Percentiles rank a stretch among this genome's conserved stretches.
Evolutionary conservation across 1,140 invertebrate species (phyloP).

Genomic region (Cephus cinctus): DNA sequence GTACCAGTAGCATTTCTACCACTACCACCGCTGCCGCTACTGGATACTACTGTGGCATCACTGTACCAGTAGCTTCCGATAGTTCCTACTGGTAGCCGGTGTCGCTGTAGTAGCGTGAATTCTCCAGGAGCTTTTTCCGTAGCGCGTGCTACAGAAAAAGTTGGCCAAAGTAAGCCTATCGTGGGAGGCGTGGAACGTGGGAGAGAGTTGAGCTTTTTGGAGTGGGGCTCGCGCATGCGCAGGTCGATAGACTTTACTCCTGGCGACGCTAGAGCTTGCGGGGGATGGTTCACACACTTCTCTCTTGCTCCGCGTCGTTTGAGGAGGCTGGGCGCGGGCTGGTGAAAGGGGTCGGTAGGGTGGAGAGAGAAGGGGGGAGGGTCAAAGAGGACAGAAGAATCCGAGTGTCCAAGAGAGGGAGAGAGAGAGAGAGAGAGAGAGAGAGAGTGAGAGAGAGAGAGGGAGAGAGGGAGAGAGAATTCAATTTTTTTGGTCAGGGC

Average conservation of each 20-base stretch:
- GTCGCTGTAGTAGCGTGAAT: too few relatives aligned
- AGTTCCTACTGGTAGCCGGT: background rate
- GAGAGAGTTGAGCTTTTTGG: slow-evolving; percentile 23
- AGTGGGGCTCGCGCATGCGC: slow-evolving; percentile 39
- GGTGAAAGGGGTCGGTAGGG: too few relatives aligned
- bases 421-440: slow-evolving; percentile 14
- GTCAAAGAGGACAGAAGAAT: too few relatives aligned
- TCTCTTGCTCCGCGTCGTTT: too few relatives aligned
- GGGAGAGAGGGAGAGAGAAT: slow-evolving; percentile 19
- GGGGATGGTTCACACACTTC: too few relatives aligned
- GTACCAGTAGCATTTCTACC: slow-evolving; percentile 1
- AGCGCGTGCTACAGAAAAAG: slow-evolving; percentile 24
- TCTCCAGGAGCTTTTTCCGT: background rate
- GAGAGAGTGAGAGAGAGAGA: slow-evolving; percentile 7
- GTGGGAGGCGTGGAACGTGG: slow-evolving; percentile 46
- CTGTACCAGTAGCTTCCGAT: background rate
- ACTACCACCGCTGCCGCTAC: slow-evolving; percentile 7
- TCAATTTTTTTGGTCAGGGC: too few relatives aligned
- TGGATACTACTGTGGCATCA: slow-evolving; percentile 5
- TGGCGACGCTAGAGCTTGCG: too few relatives aligned
- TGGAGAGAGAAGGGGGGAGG: too few relatives aligned
- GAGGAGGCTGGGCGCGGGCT: too few relatives aligned
- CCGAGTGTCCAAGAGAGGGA: slow-evolving; percentile 21
- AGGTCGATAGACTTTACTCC: slow-evolving; percentile 27
- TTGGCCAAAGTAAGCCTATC: slow-evolving; percentile 43